These are phyloP conservation scores for Lordiphosa collinella DNA, from an alignment of 1,140 invertebrate genomes.

Conservation along the genomic window DNA sequence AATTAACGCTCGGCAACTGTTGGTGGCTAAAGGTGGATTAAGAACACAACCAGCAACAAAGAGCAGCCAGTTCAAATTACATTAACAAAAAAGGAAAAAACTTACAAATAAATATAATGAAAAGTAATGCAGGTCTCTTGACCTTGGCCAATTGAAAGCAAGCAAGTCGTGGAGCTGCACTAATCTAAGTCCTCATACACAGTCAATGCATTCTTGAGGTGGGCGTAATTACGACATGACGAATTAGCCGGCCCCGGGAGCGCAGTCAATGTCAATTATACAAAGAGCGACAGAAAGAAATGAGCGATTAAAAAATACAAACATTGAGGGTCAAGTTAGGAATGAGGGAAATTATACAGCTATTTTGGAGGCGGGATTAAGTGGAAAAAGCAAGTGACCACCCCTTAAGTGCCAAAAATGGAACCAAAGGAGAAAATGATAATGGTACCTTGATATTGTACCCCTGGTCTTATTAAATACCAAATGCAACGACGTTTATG, in stretches of 20 bases:
- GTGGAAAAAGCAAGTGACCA: too few species aligned
- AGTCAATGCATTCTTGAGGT: slow-evolving; percentile 4
- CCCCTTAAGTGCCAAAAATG: too few species aligned
- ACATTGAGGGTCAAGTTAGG: not conserved
- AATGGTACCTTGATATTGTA: too few species aligned
- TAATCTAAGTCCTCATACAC: slow-evolving; percentile 16
- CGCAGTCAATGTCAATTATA: slow-evolving; percentile 39
- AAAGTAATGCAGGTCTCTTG: slow-evolving; percentile 29
- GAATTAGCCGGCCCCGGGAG: slow-evolving; percentile 10
- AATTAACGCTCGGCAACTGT: slow-evolving; percentile 49
- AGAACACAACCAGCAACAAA: slow-evolving; percentile 24
- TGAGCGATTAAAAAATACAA: not conserved
- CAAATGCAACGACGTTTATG: too few species aligned
- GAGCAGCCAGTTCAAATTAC: slow-evolving; percentile 57
- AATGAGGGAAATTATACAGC: too few species aligned
- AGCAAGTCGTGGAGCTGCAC: slow-evolving; percentile 1
- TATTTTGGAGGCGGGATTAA: too few species aligned
- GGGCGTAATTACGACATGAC: slow-evolving; percentile 33
- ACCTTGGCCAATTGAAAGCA: slow-evolving; percentile 58
- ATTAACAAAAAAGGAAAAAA: slow-evolving; percentile 51
- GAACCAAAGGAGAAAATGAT: too few species aligned
- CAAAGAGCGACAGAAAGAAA: not conserved
- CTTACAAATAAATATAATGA: not conserved
- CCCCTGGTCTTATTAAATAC: too few species aligned
- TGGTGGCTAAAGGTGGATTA: slow-evolving; percentile 51